A percentile compares a stretch with the other conserved stretches of the same genome.
Evolutionary conservation across 2,888 invertebrate species (phyloP).

Genomic region (Acleris laterana): DNA sequence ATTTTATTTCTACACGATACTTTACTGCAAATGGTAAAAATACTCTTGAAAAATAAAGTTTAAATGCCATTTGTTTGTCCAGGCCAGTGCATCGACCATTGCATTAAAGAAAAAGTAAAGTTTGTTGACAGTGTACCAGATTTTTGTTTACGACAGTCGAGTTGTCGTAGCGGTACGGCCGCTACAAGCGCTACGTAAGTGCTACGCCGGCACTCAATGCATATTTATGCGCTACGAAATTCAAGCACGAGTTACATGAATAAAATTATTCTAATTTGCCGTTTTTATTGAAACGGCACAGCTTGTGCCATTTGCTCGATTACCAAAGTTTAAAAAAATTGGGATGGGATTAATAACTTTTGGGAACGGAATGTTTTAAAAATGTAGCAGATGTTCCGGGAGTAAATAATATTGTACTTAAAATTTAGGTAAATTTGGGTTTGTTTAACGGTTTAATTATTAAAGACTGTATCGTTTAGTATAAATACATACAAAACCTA

Average conservation of each 20-base stretch:
- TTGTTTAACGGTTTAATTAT: too few species aligned
- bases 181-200: constrained; percentile 7
- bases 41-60: too few species aligned
- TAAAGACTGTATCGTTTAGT: too few species aligned
- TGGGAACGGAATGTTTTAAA: constrained; percentile 2
- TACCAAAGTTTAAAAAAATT: constrained; percentile 11
- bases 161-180: constrained; percentile 8
- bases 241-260: constrained; percentile 12
- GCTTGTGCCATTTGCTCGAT: constrained; percentile 8
- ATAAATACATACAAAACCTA: too few species aligned
- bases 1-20: too few species aligned
- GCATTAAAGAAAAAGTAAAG: too few species aligned
- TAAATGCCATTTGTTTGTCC: too few species aligned
- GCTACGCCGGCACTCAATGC: constrained; percentile 19
- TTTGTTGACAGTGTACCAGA: too few species aligned
- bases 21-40: too few species aligned
- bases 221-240: constrained; percentile 22
- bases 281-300: constrained; percentile 20
- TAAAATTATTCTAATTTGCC: constrained; percentile 20
- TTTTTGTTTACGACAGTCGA: not conserved
- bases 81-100: too few species aligned
- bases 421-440: too few species aligned
- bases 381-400: constrained; percentile 4
- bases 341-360: constrained; percentile 14
- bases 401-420: not conserved